These are phyloP conservation scores for Nasonia oneida DNA, from an alignment of 2,888 invertebrate genomes.

Conservation along the genomic window DNA sequence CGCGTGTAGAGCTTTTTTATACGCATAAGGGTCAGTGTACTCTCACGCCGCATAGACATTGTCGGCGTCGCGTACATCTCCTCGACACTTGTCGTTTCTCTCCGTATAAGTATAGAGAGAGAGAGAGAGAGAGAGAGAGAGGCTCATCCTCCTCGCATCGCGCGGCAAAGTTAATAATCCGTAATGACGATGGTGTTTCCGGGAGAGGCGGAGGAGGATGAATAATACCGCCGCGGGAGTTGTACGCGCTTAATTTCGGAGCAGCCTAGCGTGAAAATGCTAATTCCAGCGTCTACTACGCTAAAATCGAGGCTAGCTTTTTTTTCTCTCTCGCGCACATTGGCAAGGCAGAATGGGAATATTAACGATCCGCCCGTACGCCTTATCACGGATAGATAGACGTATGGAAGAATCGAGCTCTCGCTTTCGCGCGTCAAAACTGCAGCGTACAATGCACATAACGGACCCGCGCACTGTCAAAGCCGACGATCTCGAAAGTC, in stretches of 20 bases:
- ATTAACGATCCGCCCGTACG: conserved; percentile 12
- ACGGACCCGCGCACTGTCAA: conserved; percentile 24
- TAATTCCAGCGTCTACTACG: conserved; percentile 11
- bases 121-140: too few species aligned
- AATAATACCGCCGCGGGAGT: not conserved
- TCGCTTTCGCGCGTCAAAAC: conserved; percentile 18
- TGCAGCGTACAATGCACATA: not conserved
- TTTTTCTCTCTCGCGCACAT: not conserved
- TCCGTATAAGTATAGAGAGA: too few species aligned
- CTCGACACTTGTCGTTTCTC: too few species aligned
- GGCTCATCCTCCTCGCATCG: too few species aligned
- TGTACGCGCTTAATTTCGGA: not conserved
- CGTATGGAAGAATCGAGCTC: not conserved
- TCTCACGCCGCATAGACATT: too few species aligned
- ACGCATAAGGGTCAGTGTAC: too few species aligned
- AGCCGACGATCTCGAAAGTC: conserved; percentile 13
- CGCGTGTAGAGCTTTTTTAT: not conserved
- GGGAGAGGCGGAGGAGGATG: too few species aligned
- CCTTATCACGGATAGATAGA: not conserved
- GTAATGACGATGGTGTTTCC: too few species aligned
- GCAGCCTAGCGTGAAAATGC: conserved; percentile 12
- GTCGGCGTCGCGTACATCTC: too few species aligned
- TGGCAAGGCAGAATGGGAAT: conserved; percentile 26
- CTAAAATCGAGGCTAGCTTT: conserved; percentile 21
- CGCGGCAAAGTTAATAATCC: too few species aligned